Evolutionary conservation across 2,888 invertebrate genomes (phyloP).

Genomic region (Chelonus formosanus): DNA sequence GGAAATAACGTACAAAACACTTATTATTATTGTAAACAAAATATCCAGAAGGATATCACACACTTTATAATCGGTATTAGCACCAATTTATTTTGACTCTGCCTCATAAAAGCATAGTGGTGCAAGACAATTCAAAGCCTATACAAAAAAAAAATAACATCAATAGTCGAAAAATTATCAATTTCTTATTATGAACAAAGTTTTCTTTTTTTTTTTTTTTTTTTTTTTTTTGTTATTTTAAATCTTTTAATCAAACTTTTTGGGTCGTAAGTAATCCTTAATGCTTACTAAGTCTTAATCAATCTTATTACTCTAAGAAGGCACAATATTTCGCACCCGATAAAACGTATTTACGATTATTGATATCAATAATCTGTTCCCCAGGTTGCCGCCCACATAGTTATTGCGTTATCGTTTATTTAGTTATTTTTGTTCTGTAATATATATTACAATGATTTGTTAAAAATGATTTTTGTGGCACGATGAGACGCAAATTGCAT

Average conservation of each 20-base stretch:
- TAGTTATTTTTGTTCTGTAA: constrained; percentile 31
- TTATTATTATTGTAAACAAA: not conserved
- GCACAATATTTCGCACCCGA: constrained; percentile 63
- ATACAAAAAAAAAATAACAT: constrained; percentile 26
- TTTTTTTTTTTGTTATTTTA: too few relatives aligned
- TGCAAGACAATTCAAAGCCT: constrained; percentile 1
- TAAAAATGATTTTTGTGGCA: constrained; percentile 35
- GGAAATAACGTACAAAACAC: too few relatives aligned
- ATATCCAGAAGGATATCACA: constrained; percentile 9
- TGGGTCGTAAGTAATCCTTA: constrained; percentile 44
- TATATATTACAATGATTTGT: constrained; percentile 44
- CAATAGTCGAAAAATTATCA: constrained; percentile 5
- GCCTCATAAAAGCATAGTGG: not conserved
- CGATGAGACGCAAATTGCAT: constrained; percentile 39
- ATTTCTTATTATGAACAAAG: not conserved
- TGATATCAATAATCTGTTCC: constrained; percentile 29
- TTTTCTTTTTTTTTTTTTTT: constrained; percentile 3
- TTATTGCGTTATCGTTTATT: constrained; percentile 32
- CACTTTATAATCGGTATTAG: constrained; percentile 20
- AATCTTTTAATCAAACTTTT: constrained; percentile 13
- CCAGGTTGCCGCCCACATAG: constrained; percentile 25
- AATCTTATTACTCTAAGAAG: constrained; percentile 64
- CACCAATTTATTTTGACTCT: constrained; percentile 18
- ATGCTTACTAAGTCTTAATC: constrained; percentile 59
- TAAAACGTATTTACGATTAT: constrained; percentile 54